Evolutionary conservation across 2,113 vertebrate genomes (phyloP).

Genomic region (Pseudorhombus dupliciocellatus): DNA sequence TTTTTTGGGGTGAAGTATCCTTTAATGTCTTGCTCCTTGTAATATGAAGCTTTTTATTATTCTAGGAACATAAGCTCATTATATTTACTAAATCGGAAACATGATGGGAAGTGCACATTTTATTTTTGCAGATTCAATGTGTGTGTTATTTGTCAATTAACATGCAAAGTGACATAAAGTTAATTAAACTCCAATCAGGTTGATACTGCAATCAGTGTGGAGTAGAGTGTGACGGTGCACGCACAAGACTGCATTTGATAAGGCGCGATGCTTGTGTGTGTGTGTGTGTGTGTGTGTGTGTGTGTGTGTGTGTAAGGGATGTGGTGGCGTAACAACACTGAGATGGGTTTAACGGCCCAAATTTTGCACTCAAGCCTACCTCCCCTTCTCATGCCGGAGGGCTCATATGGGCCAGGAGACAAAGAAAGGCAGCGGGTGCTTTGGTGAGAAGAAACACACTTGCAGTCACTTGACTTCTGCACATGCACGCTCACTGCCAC

Average conservation of each 20-base stretch:
- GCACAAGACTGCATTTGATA: neutral
- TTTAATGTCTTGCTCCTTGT: too few species aligned
- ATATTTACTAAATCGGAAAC: too few species aligned
- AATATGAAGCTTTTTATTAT: too few species aligned
- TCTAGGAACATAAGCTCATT: too few species aligned
- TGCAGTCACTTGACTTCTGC: conserved; percentile 34
- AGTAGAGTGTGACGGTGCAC: neutral
- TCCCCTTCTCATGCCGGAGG: neutral
- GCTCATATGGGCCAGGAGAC: neutral
- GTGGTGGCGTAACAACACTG: conserved; percentile 25
- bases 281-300: neutral
- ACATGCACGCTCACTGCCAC: conserved; percentile 19
- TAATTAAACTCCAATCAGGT: neutral
- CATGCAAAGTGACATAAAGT: too few species aligned
- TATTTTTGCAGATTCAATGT: too few species aligned
- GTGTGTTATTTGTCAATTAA: too few species aligned
- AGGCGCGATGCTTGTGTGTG: neutral
- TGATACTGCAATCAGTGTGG: neutral
- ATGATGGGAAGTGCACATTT: too few species aligned
- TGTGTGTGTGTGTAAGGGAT: neutral
- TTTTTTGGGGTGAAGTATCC: too few species aligned
- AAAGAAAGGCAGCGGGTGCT: neutral
- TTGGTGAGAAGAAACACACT: conserved; percentile 29
- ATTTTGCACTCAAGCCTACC: conserved; percentile 27
- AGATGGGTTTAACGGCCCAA: conserved; percentile 9